phyloP scores from a whole-genome alignment of 2,888 invertebrate species.

The Nesidiocoris tenuis region DNA sequence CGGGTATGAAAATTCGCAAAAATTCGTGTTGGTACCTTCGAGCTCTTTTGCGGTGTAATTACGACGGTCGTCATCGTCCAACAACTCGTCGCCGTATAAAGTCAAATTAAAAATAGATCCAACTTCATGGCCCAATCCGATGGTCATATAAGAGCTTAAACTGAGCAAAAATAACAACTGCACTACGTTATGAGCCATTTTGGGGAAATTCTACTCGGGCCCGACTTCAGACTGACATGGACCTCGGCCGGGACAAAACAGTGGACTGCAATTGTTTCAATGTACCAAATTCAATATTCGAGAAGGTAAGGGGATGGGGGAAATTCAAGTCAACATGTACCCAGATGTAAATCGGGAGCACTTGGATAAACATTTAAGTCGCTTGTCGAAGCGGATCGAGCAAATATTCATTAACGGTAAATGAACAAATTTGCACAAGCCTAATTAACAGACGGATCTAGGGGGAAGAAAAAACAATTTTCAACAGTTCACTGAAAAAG shows the following conservation, averaged over 20 bases:
- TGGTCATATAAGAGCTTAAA: background rate
- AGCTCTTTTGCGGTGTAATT: background rate
- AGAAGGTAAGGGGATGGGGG: too few species aligned
- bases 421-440: background rate
- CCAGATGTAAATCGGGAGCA: background rate
- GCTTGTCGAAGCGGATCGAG: background rate
- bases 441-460: too few species aligned
- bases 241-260: background rate
- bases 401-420: background rate
- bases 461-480: too few species aligned
- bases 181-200: background rate
- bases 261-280: too few species aligned
- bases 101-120: slow-evolving; percentile 3
- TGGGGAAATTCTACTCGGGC: background rate
- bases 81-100: background rate
- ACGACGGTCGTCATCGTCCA: background rate
- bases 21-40: slow-evolving; percentile 6
- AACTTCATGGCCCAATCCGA: background rate
- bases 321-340: background rate
- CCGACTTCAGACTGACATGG: background rate
- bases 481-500: too few species aligned
- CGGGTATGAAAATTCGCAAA: too few species aligned
- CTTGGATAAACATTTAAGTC: background rate
- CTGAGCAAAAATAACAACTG: background rate
- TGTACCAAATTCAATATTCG: too few species aligned